phyloP scores from a whole-genome alignment of 2,888 invertebrate species.

The Cremastinae sp. region DNA sequence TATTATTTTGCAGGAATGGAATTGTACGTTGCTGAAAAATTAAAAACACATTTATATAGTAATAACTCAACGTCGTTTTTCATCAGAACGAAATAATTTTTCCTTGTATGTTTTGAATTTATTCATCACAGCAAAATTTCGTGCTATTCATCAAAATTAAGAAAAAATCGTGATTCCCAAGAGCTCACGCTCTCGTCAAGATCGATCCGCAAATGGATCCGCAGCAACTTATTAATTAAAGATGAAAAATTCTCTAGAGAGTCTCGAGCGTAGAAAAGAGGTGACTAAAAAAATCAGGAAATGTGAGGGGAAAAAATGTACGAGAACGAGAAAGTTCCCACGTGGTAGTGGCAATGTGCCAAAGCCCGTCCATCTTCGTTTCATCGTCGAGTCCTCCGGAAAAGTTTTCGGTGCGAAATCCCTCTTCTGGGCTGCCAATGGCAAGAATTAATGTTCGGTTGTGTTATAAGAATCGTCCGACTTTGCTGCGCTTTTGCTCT shows the following conservation, averaged over 20 bases:
- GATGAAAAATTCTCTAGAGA: conserved; percentile 39
- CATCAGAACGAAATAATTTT: neutral
- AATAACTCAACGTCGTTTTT: conserved; percentile 26
- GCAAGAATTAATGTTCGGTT: conserved; percentile 63
- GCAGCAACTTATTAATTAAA: conserved; percentile 63
- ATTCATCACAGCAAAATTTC: conserved; percentile 18
- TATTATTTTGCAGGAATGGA: conserved; percentile 11
- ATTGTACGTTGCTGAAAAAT: conserved; percentile 21
- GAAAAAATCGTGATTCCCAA: conserved; percentile 37
- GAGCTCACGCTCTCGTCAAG: conserved; percentile 30
- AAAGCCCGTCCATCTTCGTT: conserved; percentile 63
- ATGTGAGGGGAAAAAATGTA: conserved; percentile 14
- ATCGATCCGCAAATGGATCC: conserved; percentile 13
- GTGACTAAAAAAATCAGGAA: neutral
- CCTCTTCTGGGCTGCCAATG: conserved; percentile 59
- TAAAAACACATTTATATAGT: conserved; percentile 18
- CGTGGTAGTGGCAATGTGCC: conserved; percentile 59
- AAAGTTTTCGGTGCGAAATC: conserved; percentile 57
- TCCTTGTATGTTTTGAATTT: neutral
- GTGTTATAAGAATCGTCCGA: conserved; percentile 48
- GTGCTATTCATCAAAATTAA: conserved; percentile 51
- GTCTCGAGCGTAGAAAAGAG: conserved; percentile 29
- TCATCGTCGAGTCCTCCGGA: conserved; percentile 34
- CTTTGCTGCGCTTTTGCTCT: conserved; percentile 31
- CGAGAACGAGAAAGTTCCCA: conserved; percentile 38